Evolutionary conservation across 2,888 invertebrate species (phyloP), one percentile per base, ranked within the genome.

Genomic region (Drosophila melanocephala): DNA sequence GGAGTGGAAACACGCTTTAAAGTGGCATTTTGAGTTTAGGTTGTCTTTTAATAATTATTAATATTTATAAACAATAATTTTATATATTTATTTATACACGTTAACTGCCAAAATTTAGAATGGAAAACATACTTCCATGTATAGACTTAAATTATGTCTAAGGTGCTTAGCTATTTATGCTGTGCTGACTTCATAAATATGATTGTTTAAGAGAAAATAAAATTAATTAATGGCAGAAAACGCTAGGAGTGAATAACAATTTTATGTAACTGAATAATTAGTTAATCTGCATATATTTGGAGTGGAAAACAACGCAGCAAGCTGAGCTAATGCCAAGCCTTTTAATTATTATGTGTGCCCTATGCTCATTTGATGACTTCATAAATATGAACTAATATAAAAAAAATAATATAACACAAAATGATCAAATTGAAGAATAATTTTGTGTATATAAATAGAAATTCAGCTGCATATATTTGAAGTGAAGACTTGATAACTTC

Each of bases 311-410:
- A 5, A 10, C 42, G 10, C 10, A 10, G 10, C 42, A n/a, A n/a
- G n/a, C n/a, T n/a, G n/a, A 9, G 42, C 42, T 10, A n/a, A n/a
- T n/a, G 42, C 22, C 12, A 44, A 22, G 22, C 42, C 42, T 22
- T 5, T 42, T 22, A n/a, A 42, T 22, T 12, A 42, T 5, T 12
- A 42, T 42, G 42, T 10, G n/a, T 10, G 42, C 10, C 39, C n/a
- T 12, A 22, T 12, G 22, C 70, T 77, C 73, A 83, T 86, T 77
- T 88, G 52, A 86, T 70, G 68, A 71, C 68, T 87, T 69, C 44
- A 72, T 75, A 73, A 56, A 64, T 60, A 32, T 44, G 44, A 22
- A 3, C 5, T 12, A 22, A 22, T 22, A 22, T 12, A 22, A 12
- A 19, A 39, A 39, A 19, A 16, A 26, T 22, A 16, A 35, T 47